phyloP scores from a whole-genome alignment of 2,888 invertebrate genomes.

The Stratiomys singularior region DNA sequence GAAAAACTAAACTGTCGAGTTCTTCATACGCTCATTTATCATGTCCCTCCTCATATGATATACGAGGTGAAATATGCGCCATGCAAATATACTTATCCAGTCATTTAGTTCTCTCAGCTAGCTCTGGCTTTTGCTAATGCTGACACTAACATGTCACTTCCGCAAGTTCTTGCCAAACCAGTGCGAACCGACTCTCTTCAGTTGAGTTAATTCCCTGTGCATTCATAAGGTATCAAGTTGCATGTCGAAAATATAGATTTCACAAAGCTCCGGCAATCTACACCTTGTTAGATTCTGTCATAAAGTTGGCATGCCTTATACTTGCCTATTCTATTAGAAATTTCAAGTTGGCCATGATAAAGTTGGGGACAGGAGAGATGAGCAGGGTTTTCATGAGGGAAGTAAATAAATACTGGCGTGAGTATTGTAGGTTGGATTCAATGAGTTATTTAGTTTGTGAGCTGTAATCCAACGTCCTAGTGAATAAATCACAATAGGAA shows the following conservation, averaged over 20 bases:
- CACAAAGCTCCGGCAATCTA: conserved; percentile 16
- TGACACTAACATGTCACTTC: conserved; percentile 19
- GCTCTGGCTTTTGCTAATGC: neutral
- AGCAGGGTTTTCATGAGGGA: neutral
- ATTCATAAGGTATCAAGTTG: conserved; percentile 9
- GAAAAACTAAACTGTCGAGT: neutral
- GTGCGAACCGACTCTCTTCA: neutral
- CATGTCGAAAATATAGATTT: conserved; percentile 33
- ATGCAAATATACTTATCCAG: neutral
- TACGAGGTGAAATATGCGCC: neutral
- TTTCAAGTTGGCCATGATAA: neutral
- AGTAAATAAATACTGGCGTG: too few species aligned
- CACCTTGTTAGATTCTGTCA: conserved; percentile 35
- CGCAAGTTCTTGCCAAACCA: neutral
- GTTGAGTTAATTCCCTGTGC: conserved; percentile 2
- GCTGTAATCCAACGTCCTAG: neutral
- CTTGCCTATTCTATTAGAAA: neutral
- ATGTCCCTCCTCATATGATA: neutral
- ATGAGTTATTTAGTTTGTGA: neutral
- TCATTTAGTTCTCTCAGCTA: neutral
- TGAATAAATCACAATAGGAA: neutral
- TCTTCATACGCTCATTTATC: neutral
- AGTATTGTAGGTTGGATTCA: neutral
- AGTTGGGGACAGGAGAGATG: neutral
- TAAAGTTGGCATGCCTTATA: neutral